Evolutionary conservation across 2,797 vertebrate species (phyloP), one percentile per base, ranked within the genome.

Genomic region (Chiropotes sagulatus): DNA sequence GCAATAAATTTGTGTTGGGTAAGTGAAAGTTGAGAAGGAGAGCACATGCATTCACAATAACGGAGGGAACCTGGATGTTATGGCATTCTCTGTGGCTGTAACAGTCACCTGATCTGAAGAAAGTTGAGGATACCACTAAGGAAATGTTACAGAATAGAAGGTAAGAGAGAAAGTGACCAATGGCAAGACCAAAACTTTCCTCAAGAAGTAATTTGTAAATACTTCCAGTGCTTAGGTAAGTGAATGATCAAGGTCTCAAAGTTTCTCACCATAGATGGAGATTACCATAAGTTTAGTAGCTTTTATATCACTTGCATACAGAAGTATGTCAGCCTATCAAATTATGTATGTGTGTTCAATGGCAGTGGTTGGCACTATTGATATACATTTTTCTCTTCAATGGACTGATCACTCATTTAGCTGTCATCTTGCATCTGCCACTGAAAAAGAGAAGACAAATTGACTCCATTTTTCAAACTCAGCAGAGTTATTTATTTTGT

Each of bases 401-500:
- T 96, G 93, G 96, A 97, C 70, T 97, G 96, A 97, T 98, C 90
- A 39, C 52, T 98, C 96, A 94, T 97, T 97, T 94, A 93, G 88
- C 95, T 97, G 96, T 97, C 97, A 94, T 95, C 88, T 88, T 48
- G 28, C 92, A 97, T 96, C 95, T 97, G 96, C 93, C 85, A 92
- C 84, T 82, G 67, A 98, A 96, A 96, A 64, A 95, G 39, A 96
- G 93, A 97, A 97, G 96, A 98, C 78, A 96, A 97, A 98, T 96
- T 92, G 90, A 92, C 72, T 76, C 67, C 48, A 94, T 97, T 98
- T 97, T 96, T 98, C 96, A 97, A 96, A 97, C 75, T 90, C 93
- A 83, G 92, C 90, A 94, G 72, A 93, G 93, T 95, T 98, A 92
- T 97, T 98, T 98, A 97, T 97, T 97, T 97, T 93, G 81, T 93